Evolutionary conservation across 2,113 vertebrate species (phyloP).

Genomic region (Podarcis muralis): DNA sequence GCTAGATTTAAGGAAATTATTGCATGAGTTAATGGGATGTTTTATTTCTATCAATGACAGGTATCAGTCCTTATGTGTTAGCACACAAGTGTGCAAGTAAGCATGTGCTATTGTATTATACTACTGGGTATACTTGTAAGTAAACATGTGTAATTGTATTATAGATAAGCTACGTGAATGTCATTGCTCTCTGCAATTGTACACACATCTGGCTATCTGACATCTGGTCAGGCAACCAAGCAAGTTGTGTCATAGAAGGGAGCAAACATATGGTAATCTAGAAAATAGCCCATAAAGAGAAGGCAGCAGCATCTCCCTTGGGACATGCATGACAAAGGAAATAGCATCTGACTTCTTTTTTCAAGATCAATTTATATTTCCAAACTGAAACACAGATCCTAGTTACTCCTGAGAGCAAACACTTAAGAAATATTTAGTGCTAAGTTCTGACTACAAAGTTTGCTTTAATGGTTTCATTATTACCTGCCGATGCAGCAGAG

Average conservation of each 20-base stretch:
- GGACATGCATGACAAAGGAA: neutral
- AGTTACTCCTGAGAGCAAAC: neutral
- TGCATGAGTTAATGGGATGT: too few species aligned
- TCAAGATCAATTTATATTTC: neutral
- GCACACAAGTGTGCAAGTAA: too few species aligned
- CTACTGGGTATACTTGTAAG: too few species aligned
- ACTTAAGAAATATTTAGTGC: constrained; percentile 33
- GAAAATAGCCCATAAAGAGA: neutral
- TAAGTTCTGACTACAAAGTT: constrained; percentile 43
- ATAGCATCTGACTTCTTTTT: neutral
- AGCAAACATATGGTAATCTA: neutral
- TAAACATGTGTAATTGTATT: too few species aligned
- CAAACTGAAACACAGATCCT: constrained; percentile 23
- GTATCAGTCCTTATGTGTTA: too few species aligned
- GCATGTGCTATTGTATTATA: too few species aligned
- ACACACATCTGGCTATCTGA: neutral
- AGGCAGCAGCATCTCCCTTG: neutral
- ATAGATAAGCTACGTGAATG: too few species aligned
- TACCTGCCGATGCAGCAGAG: constrained; percentile 47
- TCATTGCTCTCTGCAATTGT: neutral
- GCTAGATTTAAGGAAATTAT: too few species aligned
- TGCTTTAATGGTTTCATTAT: constrained; percentile 55
- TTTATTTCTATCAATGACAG: too few species aligned
- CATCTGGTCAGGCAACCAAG: neutral
- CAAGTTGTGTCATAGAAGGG: neutral